phyloP scores from a whole-genome alignment of 2,888 invertebrate genomes.

The Cephus rjabovi region DNA sequence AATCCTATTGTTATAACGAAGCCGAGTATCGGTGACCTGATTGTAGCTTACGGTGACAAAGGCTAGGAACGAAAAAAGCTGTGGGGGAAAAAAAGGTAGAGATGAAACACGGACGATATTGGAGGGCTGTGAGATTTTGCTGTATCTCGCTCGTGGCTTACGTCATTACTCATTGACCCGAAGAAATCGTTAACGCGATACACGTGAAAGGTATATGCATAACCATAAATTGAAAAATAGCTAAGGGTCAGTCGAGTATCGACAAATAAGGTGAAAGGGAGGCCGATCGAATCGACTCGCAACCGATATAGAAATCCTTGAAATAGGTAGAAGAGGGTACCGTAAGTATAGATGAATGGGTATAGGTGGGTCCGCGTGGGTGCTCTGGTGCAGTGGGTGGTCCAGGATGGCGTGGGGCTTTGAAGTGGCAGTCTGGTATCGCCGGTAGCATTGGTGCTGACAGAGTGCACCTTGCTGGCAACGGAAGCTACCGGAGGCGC shows the following conservation, averaged over 20 bases:
- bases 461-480: conserved; percentile 26
- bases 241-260: not conserved
- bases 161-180: not conserved
- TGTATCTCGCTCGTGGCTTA: no score
- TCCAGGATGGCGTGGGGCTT: not conserved
- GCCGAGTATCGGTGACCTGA: conserved; percentile 46
- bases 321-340: not conserved
- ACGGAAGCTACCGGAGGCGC: conserved; percentile 13
- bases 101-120: no score
- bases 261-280: not conserved
- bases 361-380: not conserved
- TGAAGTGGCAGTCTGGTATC: not conserved
- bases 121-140: no score
- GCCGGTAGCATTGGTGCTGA: conserved; percentile 17
- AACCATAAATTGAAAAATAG: not conserved
- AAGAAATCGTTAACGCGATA: not conserved
- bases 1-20: conserved; percentile 51
- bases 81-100: no score
- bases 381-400: not conserved
- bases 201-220: not conserved
- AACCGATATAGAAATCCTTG: not conserved
- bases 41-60: conserved; percentile 47
- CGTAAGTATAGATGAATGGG: not conserved
- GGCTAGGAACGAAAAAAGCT: conserved; percentile 5
- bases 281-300: not conserved